Evolutionary conservation across 2,113 vertebrate genomes (phyloP).

Genomic region (Riparia riparia): DNA sequence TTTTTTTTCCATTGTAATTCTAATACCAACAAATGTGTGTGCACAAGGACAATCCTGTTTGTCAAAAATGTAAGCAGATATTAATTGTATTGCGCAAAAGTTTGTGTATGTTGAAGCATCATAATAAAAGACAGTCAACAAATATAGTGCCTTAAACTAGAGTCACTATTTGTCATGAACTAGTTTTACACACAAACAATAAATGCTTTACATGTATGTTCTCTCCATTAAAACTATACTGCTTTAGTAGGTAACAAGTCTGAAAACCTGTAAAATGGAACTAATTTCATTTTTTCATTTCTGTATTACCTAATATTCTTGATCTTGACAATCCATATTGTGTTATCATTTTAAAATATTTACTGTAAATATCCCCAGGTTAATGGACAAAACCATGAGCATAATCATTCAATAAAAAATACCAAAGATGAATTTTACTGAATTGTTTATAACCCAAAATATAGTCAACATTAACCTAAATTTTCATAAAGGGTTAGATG

Average conservation of each 20-base stretch:
- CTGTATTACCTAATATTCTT: not conserved
- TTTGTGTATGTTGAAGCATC: not conserved
- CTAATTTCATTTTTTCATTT: not conserved
- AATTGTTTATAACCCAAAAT: not conserved
- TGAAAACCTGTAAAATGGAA: not conserved
- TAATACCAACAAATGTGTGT: not conserved
- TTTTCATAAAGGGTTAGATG: not conserved
- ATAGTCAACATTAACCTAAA: not conserved
- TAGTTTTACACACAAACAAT: not conserved
- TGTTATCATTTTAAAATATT: not conserved
- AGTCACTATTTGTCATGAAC: not conserved
- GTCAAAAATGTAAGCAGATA: not conserved
- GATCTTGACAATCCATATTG: not conserved
- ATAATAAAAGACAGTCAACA: not conserved
- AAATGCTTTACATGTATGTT: not conserved
- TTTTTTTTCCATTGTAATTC: not conserved
- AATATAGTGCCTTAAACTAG: not conserved
- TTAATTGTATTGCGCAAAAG: not conserved
- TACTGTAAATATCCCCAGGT: not conserved
- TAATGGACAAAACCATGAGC: not conserved
- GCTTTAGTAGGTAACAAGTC: not conserved
- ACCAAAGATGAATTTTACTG: not conserved
- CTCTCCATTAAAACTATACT: accelerated
- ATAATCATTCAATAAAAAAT: not conserved
- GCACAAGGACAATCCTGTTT: not conserved